Evolutionary conservation across 2,797 vertebrate species (phyloP).

Genomic region (Poeciliopsis paucimaculata): DNA sequence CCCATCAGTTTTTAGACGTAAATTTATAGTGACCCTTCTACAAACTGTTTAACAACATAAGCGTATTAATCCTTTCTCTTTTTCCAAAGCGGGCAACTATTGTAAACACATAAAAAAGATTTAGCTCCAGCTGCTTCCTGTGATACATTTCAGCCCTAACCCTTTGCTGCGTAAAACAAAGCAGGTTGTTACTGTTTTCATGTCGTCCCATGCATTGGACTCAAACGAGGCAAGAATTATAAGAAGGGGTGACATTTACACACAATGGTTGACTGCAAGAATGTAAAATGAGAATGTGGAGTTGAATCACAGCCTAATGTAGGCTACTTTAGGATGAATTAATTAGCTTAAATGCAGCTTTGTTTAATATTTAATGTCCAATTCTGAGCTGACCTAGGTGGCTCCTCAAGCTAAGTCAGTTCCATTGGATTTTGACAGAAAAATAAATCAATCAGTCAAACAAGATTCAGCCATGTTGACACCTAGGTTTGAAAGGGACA

Average conservation of each 20-base stretch:
- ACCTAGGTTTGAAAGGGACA: background rate
- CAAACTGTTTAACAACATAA: slow-evolving; percentile 8
- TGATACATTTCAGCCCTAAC: background rate
- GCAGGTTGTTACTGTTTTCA: background rate
- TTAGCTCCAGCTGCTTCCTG: background rate
- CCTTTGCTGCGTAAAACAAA: background rate
- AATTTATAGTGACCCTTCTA: background rate
- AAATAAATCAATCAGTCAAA: background rate
- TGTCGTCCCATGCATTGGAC: slow-evolving; percentile 15
- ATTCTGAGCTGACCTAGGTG: background rate
- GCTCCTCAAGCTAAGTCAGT: background rate
- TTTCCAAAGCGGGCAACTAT: background rate
- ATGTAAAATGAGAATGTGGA: slow-evolving; percentile 32
- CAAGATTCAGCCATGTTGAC: background rate
- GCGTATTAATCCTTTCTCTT: slow-evolving; percentile 12
- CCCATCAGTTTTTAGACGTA: slow-evolving; percentile 5
- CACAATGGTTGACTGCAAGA: slow-evolving; percentile 11
- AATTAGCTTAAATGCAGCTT: slow-evolving; percentile 2
- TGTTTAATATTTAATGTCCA: too few species aligned
- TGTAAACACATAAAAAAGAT: background rate
- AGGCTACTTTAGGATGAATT: background rate
- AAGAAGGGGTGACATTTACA: slow-evolving; percentile 41
- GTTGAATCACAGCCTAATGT: background rate
- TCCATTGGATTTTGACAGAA: background rate
- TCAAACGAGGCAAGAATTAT: slow-evolving; percentile 28